Percentiles rank a stretch among this genome's conserved stretches.
Evolutionary conservation across 2,113 vertebrate genomes (phyloP).

Genomic region (Dicaeum eximium): DNA sequence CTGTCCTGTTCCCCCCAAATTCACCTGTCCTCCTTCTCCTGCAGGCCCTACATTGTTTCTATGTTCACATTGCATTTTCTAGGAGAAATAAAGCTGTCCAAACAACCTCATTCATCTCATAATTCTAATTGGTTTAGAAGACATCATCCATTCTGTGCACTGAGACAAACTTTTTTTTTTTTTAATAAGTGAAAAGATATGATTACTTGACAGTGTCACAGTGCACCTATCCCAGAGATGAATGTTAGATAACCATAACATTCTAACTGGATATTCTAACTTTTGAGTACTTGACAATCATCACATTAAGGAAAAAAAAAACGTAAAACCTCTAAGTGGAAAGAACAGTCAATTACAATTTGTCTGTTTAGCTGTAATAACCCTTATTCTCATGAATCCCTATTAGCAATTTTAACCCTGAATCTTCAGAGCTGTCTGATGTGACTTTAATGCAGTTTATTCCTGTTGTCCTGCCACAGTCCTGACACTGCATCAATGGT

Average conservation of each 20-base stretch:
- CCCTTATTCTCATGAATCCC: not conserved
- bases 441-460: not conserved
- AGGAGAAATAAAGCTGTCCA: not conserved
- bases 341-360: not conserved
- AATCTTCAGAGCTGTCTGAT: not conserved
- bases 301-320: not conserved
- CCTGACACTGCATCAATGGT: not conserved
- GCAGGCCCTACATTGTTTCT: fast-evolving
- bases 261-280: not conserved
- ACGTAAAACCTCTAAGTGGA: not conserved
- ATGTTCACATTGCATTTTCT: not conserved
- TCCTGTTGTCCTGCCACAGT: not conserved
- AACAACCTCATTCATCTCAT: not conserved
- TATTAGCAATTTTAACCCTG: not conserved
- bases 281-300: not conserved
- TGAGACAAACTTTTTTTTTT: not conserved
- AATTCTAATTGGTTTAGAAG: not conserved
- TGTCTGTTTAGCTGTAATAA: not conserved
- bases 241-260: not conserved
- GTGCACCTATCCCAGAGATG: not conserved
- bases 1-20: not conserved
- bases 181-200: not conserved
- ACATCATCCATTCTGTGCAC: not conserved
- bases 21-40: not conserved
- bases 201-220: not conserved